Evolutionary conservation across 2,113 vertebrate species (phyloP), one percentile per base, ranked within the genome.

Genomic region (Leptobrachium leishanense): DNA sequence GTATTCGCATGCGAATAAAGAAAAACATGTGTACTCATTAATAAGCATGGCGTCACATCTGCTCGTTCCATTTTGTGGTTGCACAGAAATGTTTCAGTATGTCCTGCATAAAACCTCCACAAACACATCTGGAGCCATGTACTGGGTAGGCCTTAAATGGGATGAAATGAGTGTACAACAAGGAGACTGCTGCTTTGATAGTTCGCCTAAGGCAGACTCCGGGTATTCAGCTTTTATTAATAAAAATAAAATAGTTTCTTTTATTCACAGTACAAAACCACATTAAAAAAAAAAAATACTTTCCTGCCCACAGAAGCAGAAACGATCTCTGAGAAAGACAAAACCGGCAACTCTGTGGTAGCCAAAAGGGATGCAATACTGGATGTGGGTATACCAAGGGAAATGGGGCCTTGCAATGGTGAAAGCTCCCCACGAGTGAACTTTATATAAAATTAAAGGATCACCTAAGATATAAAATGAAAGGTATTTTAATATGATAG

Each of bases 1-100:
- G 82, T 44, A 82, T 85, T 83, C 83, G 46, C 81, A 70, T 20
- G 82, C 41, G 39, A 59, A 81, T 0, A 8, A 70, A 63, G 74
- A 77, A 82, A 87, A 81, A 77, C 75, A 82, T 82, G 66, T 77
- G 41, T 44, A 64, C 50, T 77, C 75, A 84, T 70, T 86, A 89
- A 84, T 86, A 89, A 84, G 72, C 76, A 85, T 62, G 41, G 72
- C 77, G 74, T 81, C 74, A 57, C 54, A 74, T 43, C 43, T 81
- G 84, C 31, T 73, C 10, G 40, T 86, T 67, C 82, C 63, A 81
- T 82, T 84, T 71, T 76, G 15, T 73, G 63, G 54, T 76, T 85
- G 82, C 66, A 85, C 75, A 81, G 0, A 0, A 31, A 2, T 0
- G 1, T 72, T 55, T 79, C 59, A 2, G 0, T 73, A 53, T 59